These are phyloP conservation scores for Drosophila lacteicornis DNA, from an alignment of 1,140 invertebrate species.

Conservation along the genomic window DNA sequence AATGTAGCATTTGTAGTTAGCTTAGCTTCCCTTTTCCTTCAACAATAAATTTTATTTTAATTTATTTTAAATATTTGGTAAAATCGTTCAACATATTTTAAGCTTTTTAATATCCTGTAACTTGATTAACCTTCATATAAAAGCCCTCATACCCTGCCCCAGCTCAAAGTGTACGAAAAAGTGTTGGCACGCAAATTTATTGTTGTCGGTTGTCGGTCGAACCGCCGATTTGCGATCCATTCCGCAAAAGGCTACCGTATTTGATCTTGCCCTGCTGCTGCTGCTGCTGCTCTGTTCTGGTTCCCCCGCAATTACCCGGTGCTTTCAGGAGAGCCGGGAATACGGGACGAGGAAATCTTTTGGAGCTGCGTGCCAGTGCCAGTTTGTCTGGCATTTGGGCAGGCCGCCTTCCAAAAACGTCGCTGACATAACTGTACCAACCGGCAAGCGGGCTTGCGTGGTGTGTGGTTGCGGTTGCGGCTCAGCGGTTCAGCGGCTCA, in stretches of 20 bases:
- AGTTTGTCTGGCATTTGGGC: slow-evolving; percentile 77
- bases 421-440: slow-evolving; percentile 79
- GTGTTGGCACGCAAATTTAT: slow-evolving; percentile 82
- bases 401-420: slow-evolving; percentile 76
- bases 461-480: slow-evolving; percentile 37
- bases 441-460: slow-evolving; percentile 36
- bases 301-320: slow-evolving; percentile 21
- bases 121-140: background rate
- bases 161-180: slow-evolving; percentile 34
- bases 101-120: no score
- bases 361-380: slow-evolving; percentile 67
- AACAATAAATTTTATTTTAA: no score
- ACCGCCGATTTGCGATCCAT: slow-evolving; percentile 59
- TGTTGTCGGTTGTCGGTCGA: slow-evolving; percentile 67
- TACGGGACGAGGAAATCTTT: slow-evolving; percentile 6
- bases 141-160: slow-evolving; percentile 37
- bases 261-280: slow-evolving; percentile 47
- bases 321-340: slow-evolving; percentile 4
- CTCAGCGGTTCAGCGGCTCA: slow-evolving; percentile 1
- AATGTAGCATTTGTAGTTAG: no score
- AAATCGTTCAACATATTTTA: no score
- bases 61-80: no score
- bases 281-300: background rate
- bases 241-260: slow-evolving; percentile 80
- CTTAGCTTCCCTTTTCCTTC: no score